Evolutionary conservation across 2,113 vertebrate species (phyloP), one percentile per base, ranked within the genome.

Genomic region (Leuciscus idus): DNA sequence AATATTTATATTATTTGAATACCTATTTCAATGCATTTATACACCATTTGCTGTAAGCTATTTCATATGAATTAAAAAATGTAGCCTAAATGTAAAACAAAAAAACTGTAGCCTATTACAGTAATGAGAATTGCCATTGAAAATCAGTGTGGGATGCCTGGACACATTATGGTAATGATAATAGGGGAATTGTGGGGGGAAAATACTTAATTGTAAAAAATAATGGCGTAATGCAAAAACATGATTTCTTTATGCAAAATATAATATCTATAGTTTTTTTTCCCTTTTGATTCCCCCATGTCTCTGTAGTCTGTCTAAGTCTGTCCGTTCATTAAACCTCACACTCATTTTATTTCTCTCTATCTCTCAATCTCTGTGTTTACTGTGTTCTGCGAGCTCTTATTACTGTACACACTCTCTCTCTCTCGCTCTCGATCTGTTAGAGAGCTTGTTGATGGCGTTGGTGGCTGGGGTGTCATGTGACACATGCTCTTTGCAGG

Each of bases 401-500:
- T 59, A 39, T 78, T 23, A 59, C 33, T 61, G n/a, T 79, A 30
- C 82, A 48, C 66, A n/a, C 33, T 81, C 33, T 61, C 33, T 81
- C 33, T 57, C 85, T 77, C 61, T 33, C 1, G n/a, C 61, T 55
- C 62, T 79, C 17, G 17, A 46, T 76, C n/a, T 59, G 50, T 83
- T 72, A 4, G 28, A 61, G 13, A 17, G 30, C 83, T 84, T 75
- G 70, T 84, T 59, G 52, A 84, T 76, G 73, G 72, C 57, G 23
- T 77, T 77, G 72, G 64, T 77, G 46, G 21, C 84, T 86, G 43
- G 76, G 81, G 82, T 84, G 81, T 87, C 82, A 78, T 59, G 52
- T 84, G 82, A 77, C 74, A 77, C 73, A 66, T 33, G 57, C 84
- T 84, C 86, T 78, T 66, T 85, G 84, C 84, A 87, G 82, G 75